Base-by-base conservation (phyloP, 2,797 vertebrate species). In the Galago senegalensis region DNA sequence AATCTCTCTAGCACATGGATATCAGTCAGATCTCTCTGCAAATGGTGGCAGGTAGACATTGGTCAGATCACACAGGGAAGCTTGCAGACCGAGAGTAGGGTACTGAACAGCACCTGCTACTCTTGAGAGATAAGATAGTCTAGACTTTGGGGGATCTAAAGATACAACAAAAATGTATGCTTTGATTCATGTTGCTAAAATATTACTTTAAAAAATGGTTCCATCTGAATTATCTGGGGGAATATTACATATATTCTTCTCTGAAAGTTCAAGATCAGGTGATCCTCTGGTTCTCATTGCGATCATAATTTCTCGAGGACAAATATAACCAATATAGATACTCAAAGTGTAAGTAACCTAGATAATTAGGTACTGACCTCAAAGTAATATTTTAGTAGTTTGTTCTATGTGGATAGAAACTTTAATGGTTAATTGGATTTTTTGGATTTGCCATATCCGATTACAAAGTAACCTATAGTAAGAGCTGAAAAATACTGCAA, bases 281-380 rank as follows among this genome's bases (percentile, higher is more conserved):
- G 61, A 77, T 85, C 18, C 18, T 89, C 5, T 87, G 40, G 7
- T 82, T 4, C 12, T 89, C 17, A 63, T 5, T 37, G 10, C n/a
- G 27, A 86, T 73, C 6, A 34, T n/a, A 88, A 82, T 70, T 96
- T 84, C n/a, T 95, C 9, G 46, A 82, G 73, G n/a, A 84, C 75
- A 10, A 93, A 0, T 91, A 76, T 60, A 31, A 70, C 31, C 13
- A 18, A 16, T 23, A 34, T 12, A 58, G 49, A 60, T 85, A 2
- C 37, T 14, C 37, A 86, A 93, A 16, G 46, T 67, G 0, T 93
- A 67, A 3, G 37, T 34, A 85, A 82, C 18, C 69, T 18, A 75
- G 10, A 65, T 46, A 56, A 80, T 49, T 75, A 46, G 93, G 25
- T 1, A 43, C 9, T 61, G 7, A 67, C 16, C 29, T 65, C 37